These are phyloP conservation scores for Perca flavescens DNA, from an alignment of 2,113 vertebrate genomes.

Conservation along the genomic window DNA sequence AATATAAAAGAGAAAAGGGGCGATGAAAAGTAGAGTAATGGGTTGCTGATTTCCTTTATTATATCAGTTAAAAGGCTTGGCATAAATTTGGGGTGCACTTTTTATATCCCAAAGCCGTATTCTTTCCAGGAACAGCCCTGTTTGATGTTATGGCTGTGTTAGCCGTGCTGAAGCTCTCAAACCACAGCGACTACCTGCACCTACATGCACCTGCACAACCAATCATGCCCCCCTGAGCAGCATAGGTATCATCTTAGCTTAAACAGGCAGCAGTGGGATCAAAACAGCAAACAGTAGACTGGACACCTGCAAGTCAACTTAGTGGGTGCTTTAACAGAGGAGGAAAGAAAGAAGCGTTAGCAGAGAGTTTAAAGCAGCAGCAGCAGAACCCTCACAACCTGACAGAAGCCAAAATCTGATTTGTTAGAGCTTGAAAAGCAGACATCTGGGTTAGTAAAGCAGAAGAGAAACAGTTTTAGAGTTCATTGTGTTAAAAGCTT, in stretches of 20 bases:
- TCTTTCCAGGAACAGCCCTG: constrained; percentile 81
- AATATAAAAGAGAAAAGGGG: constrained; percentile 66
- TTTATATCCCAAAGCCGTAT: constrained; percentile 42
- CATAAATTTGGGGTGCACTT: constrained; percentile 37
- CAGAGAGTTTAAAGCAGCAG: constrained; percentile 48
- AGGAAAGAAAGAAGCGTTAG: constrained; percentile 18
- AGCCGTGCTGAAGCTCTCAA: constrained; percentile 73
- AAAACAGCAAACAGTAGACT: constrained; percentile 52
- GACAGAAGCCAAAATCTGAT: constrained; percentile 49
- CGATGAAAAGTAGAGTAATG: constrained; percentile 63
- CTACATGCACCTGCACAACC: constrained; percentile 64
- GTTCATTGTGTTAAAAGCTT: constrained; percentile 40
- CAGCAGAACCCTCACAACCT: constrained; percentile 46
- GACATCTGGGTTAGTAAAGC: constrained; percentile 56
- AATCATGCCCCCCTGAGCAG: constrained; percentile 62
- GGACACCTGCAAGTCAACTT: constrained; percentile 64
- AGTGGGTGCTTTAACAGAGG: constrained; percentile 45
- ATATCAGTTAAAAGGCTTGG: constrained; percentile 46
- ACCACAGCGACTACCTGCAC: constrained; percentile 56
- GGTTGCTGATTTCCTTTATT: constrained; percentile 47
- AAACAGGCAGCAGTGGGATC: constrained; percentile 57
- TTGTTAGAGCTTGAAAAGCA: constrained; percentile 64
- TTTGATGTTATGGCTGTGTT: constrained; percentile 80
- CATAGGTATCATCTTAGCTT: constrained; percentile 52
- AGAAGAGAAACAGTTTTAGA: constrained; percentile 35